Percentiles rank a stretch among this genome's conserved stretches.
Evolutionary conservation across 1,140 invertebrate genomes (phyloP).

Genomic region (Panulirus ornatus): DNA sequence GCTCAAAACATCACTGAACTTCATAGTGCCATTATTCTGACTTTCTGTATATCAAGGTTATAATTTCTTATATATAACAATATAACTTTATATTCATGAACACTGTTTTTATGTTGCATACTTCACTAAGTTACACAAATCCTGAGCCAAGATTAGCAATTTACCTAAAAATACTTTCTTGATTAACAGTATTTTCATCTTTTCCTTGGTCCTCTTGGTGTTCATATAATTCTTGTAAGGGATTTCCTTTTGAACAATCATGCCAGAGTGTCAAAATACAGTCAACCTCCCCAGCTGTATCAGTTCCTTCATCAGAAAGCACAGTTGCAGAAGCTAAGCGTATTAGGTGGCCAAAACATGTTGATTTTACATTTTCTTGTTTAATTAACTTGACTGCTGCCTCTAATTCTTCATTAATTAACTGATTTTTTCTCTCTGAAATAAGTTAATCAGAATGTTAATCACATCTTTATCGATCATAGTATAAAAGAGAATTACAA

Average conservation of each 20-base stretch:
- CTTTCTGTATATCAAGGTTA: too few species aligned
- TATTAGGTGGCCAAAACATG: conserved; percentile 3
- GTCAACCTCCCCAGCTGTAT: neutral
- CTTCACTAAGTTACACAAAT: neutral
- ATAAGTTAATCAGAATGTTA: too few species aligned
- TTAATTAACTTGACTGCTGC: conserved; percentile 29
- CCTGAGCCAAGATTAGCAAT: neutral
- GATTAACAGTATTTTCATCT: neutral
- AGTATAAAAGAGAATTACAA: too few species aligned
- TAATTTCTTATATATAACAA: too few species aligned
- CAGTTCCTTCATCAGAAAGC: neutral
- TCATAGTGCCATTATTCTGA: too few species aligned
- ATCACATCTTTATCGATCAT: too few species aligned
- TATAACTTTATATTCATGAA: neutral
- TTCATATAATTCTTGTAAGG: conserved; percentile 19
- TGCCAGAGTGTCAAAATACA: conserved; percentile 29
- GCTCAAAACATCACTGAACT: too few species aligned
- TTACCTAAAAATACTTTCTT: conserved; percentile 55
- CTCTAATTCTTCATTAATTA: conserved; percentile 34
- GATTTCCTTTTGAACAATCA: conserved; percentile 25
- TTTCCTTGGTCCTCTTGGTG: neutral
- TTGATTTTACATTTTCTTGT: conserved; percentile 9
- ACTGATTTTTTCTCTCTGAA: conserved; percentile 43
- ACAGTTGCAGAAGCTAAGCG: conserved; percentile 38
- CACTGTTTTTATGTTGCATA: neutral